Percentiles rank a stretch among this genome's conserved stretches.
Conservation (phyloP, 1,140 invertebrate species). For the Penaeus vannamei region DNA sequence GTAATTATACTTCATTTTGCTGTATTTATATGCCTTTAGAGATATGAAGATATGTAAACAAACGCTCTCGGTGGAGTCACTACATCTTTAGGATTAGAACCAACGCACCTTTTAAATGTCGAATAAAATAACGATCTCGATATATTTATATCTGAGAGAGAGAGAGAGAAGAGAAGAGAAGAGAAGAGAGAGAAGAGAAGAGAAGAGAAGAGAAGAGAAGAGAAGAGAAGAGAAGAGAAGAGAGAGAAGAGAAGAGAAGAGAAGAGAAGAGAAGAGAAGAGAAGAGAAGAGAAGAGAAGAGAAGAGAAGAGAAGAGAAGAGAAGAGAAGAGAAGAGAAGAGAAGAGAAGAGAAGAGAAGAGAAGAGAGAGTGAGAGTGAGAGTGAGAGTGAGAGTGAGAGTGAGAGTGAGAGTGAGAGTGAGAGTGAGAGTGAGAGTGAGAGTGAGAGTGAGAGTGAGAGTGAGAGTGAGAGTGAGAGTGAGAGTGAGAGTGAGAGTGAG, state of each 20-base stretch:
- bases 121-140: too few species aligned
- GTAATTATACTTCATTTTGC: too few species aligned
- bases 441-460: background rate
- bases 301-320: constrained; percentile 12
- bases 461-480: background rate
- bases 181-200: constrained; percentile 11
- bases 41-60: too few species aligned
- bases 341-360: constrained; percentile 12
- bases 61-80: too few species aligned
- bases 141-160: too few species aligned
- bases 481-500: background rate
- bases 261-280: too few species aligned
- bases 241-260: constrained; percentile 12
- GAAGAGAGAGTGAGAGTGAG: background rate
- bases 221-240: too few species aligned
- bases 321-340: background rate
- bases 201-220: constrained; percentile 12
- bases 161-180: too few species aligned
- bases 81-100: too few species aligned
- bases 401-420: background rate
- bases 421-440: background rate
- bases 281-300: constrained; percentile 12
- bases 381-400: background rate
- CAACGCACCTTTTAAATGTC: too few species aligned
- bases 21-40: too few species aligned